Evolutionary conservation across 2,113 vertebrate genomes (phyloP), one percentile per base, ranked within the genome.

Genomic region (Varanus salvator): DNA sequence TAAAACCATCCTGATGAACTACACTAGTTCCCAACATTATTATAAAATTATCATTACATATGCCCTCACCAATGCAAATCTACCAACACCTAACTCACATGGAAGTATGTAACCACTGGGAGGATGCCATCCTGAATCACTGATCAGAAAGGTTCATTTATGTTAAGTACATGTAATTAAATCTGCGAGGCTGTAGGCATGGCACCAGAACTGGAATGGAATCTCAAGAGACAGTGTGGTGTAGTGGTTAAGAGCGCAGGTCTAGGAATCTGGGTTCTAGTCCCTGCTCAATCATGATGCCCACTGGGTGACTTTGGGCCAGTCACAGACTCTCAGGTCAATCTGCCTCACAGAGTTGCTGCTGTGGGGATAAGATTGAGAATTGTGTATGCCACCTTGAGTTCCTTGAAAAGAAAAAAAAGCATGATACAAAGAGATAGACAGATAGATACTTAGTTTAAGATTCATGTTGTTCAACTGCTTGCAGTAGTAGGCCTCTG

Each of bases 41-140:
- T 71, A 72, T 80, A 52, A 52, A 78, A 80, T 85, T 78, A 57
- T 57, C 57, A 72, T 80, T 68, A 52, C 64, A 80, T 89, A 90
- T 94, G 91, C 95, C 93, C 91, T 88, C 94, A 95, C 94, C 94
- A 95, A 94, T 83, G 44, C 93, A 92, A 95, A 94, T 91, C 90
- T 90, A 94, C 94, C 93, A 95, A 95, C 72, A 92, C 44, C 90
- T 6, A 93, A 90, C 93, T 96, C 95, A 90, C 93, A 94, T 92
- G 93, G 83, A 94, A 77, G 89, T 89, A 91, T 92, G 90, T 90
- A 96, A 95, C 90, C 89, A 87, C 94, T 95, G 94, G 95, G 94
- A 95, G 91, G 95, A 92, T 95, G 93, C 93, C 93, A 91, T 88
- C 95, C 87, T 94, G 95, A 94, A 95, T 93, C 92, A 0, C 83